phyloP scores from a whole-genome alignment of 2,888 invertebrate species.

The Argyresthia albistria region DNA sequence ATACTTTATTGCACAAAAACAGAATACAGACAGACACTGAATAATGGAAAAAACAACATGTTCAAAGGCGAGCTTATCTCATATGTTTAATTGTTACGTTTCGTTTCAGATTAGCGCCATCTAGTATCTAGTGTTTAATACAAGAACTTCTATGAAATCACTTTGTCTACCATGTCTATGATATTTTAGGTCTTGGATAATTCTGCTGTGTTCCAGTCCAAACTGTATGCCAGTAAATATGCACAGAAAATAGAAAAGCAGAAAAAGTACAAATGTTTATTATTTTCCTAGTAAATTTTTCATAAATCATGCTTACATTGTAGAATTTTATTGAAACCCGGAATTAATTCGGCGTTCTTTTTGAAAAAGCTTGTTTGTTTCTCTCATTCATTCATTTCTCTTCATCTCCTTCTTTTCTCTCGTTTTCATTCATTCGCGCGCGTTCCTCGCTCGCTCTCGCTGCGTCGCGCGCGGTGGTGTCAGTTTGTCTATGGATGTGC shows the following conservation, averaged over 20 bases:
- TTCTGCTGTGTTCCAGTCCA: background rate
- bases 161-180: background rate
- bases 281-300: background rate
- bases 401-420: background rate
- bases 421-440: slow-evolving; percentile 7
- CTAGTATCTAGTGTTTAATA: background rate
- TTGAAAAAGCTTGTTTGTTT: background rate
- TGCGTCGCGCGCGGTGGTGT: slow-evolving; percentile 33
- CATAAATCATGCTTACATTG: background rate
- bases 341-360: background rate
- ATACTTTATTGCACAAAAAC: no score
- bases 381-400: background rate
- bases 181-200: background rate
- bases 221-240: background rate
- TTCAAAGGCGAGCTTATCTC: no score
- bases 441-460: slow-evolving; percentile 23
- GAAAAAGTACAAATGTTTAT: background rate
- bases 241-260: background rate
- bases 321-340: no score
- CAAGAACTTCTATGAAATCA: no score
- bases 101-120: background rate
- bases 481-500: slow-evolving; percentile 58
- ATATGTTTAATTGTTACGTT: no score
- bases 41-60: no score
- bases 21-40: no score